These are phyloP conservation scores for Eulacestoma nigropectus DNA, from an alignment of 2,113 vertebrate genomes.

Conservation along the genomic window DNA sequence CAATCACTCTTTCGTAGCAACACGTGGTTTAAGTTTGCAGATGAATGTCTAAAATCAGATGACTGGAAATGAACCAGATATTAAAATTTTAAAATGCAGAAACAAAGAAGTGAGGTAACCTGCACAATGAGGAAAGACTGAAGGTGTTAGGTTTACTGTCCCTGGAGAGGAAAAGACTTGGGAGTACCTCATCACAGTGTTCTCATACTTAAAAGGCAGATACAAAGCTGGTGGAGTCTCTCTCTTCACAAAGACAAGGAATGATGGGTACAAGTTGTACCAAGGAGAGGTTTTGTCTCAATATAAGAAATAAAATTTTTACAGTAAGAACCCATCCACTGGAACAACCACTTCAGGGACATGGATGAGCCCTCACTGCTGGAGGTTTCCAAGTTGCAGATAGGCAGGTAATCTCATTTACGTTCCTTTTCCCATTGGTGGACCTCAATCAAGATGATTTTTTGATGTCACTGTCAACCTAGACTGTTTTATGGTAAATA, in stretches of 20 bases:
- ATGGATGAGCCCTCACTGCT: not conserved
- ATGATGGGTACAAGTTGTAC: not conserved
- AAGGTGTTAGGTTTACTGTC: not conserved
- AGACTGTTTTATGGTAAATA: not conserved
- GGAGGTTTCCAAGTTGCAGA: not conserved
- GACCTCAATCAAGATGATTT: not conserved
- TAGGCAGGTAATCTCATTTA: not conserved
- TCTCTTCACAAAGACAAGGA: not conserved
- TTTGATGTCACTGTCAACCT: not conserved
- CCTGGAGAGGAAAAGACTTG: not conserved
- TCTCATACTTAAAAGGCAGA: not conserved
- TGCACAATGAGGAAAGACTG: not conserved
- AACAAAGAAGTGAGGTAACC: not conserved
- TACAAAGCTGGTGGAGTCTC: not conserved
- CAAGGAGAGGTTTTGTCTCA: not conserved
- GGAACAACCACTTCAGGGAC: not conserved
- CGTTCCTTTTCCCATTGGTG: not conserved
- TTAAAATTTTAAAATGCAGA: not conserved
- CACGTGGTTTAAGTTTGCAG: not conserved
- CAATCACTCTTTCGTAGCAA: not conserved
- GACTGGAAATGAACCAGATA: fast-evolving
- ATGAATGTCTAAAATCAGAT: not conserved
- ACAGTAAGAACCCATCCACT: not conserved
- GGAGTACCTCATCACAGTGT: not conserved
- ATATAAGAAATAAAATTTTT: not conserved